Conservation (phyloP, 2,888 invertebrate genomes). For the Drosophila neonasuta region DNA sequence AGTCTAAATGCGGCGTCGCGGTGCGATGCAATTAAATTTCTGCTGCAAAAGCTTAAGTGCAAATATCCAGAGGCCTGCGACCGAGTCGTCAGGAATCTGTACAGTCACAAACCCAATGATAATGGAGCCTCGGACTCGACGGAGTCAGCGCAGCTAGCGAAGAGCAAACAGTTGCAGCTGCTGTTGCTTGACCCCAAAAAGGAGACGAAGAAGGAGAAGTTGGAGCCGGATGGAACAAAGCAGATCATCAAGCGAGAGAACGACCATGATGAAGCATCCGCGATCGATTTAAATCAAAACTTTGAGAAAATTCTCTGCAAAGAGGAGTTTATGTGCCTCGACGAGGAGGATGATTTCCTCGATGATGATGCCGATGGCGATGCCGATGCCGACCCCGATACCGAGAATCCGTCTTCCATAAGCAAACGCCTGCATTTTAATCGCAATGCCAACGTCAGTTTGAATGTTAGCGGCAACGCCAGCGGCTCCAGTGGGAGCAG, state of each 20-base stretch:
- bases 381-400: constrained; percentile 43
- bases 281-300: constrained; percentile 81
- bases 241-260: constrained; percentile 45
- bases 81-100: constrained; percentile 78
- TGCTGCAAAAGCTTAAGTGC: constrained; percentile 79
- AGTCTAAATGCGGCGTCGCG: constrained; percentile 78
- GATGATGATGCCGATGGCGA: constrained; percentile 57
- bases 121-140: constrained; percentile 44
- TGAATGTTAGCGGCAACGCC: background rate
- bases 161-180: constrained; percentile 70
- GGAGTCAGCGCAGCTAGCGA: constrained; percentile 58
- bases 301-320: constrained; percentile 82
- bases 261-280: constrained; percentile 37
- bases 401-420: constrained; percentile 73
- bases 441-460: constrained; percentile 9
- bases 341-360: constrained; percentile 78
- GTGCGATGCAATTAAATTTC: constrained; percentile 81
- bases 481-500: constrained; percentile 4
- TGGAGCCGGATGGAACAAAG: constrained; percentile 58
- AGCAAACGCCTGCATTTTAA: constrained; percentile 54
- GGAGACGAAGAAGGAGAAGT: constrained; percentile 80
- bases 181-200: constrained; percentile 75
- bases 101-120: constrained; percentile 68
- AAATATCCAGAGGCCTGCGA: constrained; percentile 81
- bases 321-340: constrained; percentile 81